Conservation (phyloP, 2,888 invertebrate species). For the Perithous albicinctus region DNA sequence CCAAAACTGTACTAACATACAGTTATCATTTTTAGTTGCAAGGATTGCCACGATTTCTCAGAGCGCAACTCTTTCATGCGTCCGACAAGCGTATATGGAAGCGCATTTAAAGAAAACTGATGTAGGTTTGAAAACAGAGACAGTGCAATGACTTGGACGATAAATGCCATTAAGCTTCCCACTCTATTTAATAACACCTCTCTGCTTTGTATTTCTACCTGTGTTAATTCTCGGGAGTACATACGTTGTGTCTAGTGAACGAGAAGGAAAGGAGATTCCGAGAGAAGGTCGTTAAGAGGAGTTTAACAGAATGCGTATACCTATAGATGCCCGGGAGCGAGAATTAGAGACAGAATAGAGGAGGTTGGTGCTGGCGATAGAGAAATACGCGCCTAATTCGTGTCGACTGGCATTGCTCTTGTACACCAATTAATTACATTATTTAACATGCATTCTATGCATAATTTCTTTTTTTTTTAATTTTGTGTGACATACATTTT, state of each 20-base stretch:
- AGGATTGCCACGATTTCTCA: too few species aligned
- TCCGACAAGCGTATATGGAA: neutral
- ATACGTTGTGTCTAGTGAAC: conserved; percentile 11
- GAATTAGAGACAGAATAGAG: conserved; percentile 21
- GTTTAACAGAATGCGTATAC: neutral
- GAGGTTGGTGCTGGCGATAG: neutral
- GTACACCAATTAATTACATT: conserved; percentile 1
- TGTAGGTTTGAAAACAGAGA: neutral
- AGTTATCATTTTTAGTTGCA: too few species aligned
- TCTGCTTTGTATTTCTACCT: conserved; percentile 27
- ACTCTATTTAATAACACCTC: conserved; percentile 49
- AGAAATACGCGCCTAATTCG: neutral
- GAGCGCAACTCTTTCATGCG: neutral
- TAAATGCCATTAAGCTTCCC: conserved; percentile 15
- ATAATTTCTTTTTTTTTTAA: too few species aligned
- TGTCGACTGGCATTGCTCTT: neutral
- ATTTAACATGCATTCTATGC: too few species aligned
- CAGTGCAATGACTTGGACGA: neutral
- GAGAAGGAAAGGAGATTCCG: conserved; percentile 15
- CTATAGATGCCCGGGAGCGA: neutral
- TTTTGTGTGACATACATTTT: neutral
- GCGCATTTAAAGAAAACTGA: neutral
- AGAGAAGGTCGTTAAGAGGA: conserved; percentile 4
- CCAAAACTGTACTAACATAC: too few species aligned
- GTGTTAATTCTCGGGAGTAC: neutral